These are phyloP conservation scores for Dendronephthya gigantea DNA, from an alignment of 64 coral and sea anemone species.

Conservation along the genomic window DNA sequence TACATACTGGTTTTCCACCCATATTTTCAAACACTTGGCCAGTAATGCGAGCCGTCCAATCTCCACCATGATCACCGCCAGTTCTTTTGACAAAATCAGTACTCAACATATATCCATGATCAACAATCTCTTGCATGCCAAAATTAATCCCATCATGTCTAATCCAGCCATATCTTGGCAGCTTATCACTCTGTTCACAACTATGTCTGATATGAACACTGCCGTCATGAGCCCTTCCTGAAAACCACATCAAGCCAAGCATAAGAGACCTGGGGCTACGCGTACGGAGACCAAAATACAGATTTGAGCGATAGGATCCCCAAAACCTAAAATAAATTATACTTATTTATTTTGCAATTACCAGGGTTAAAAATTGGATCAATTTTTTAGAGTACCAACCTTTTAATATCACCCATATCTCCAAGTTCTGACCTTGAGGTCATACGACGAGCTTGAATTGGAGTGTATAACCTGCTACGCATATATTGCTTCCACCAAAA, in stretches of 20 bases:
- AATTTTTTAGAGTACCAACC: background rate
- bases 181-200: constrained; percentile 77
- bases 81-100: constrained; percentile 76
- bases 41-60: constrained; percentile 80
- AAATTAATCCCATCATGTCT: constrained; percentile 95
- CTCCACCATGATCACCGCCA: constrained; percentile 74
- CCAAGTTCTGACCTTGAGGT: constrained; percentile 52
- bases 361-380: background rate
- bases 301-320: constrained; percentile 84
- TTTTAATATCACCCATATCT: constrained; percentile 5
- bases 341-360: background rate
- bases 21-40: constrained; percentile 26
- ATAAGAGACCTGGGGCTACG: constrained; percentile 70
- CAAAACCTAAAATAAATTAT: constrained; percentile 47
- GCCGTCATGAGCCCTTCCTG: constrained; percentile 58
- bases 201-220: constrained; percentile 66
- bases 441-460: constrained; percentile 51
- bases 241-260: constrained; percentile 97
- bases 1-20: background rate
- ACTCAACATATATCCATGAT: constrained; percentile 60
- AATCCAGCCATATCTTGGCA: constrained; percentile 87
- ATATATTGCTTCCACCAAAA: constrained; percentile 52
- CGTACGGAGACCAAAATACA: constrained; percentile 89
- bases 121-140: constrained; percentile 78
- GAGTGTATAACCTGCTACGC: constrained; percentile 45